Percentiles rank a stretch among this genome's conserved stretches.
Conservation (phyloP, 2,888 invertebrate genomes). For the Pseudolycoriella hygida region DNA sequence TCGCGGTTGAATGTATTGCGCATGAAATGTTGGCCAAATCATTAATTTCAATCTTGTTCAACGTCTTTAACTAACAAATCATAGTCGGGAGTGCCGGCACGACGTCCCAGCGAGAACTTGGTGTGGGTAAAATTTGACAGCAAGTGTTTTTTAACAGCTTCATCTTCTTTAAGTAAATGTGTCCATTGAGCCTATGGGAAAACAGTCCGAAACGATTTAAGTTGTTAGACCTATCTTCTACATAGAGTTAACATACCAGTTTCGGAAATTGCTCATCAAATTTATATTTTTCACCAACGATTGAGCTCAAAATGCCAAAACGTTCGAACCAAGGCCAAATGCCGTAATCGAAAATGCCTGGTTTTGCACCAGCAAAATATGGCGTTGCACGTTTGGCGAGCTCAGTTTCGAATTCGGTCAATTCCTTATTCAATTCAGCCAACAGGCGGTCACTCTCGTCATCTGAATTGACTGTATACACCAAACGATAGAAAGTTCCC, state of each 20-base stretch:
- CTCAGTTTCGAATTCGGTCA: slow-evolving; percentile 44
- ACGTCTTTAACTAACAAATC: slow-evolving; percentile 35
- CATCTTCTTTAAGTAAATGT: slow-evolving; percentile 26
- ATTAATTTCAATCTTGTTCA: no score
- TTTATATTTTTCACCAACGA: slow-evolving; percentile 42
- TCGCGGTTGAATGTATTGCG: no score
- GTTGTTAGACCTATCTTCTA: no score
- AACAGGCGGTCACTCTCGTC: neutral
- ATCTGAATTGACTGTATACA: slow-evolving; percentile 24
- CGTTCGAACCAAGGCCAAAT: slow-evolving; percentile 74
- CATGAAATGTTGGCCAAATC: no score
- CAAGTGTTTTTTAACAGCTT: slow-evolving; percentile 47
- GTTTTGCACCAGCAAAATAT: slow-evolving; percentile 48
- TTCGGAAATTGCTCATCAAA: slow-evolving; percentile 45
- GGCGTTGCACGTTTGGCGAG: slow-evolving; percentile 39
- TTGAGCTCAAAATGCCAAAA: slow-evolving; percentile 33
- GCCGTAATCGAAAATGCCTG: slow-evolving; percentile 66
- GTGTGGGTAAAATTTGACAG: slow-evolving; percentile 51
- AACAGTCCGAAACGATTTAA: no score
- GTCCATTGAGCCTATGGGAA: neutral
- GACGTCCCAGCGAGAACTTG: slow-evolving; percentile 46
- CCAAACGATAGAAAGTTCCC: slow-evolving; percentile 20
- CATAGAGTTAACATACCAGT: slow-evolving; percentile 32
- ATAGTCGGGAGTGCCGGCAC: slow-evolving; percentile 49
- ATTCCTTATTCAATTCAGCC: neutral